Evolutionary conservation across 2,113 vertebrate genomes (phyloP).

Genomic region (Pao palembangensis): DNA sequence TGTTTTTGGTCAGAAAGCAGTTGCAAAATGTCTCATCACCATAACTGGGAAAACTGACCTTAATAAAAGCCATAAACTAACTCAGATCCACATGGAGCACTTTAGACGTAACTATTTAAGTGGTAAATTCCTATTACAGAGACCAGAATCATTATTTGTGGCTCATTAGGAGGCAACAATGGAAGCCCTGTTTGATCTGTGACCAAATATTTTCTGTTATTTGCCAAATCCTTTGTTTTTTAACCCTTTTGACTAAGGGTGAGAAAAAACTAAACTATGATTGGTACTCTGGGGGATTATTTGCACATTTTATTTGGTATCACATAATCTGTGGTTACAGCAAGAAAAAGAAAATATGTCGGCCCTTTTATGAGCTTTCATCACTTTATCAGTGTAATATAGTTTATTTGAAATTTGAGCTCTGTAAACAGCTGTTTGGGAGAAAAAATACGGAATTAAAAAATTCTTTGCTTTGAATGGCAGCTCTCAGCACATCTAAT

Average conservation of each 20-base stretch:
- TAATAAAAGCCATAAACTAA: background rate
- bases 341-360: slow-evolving; percentile 46
- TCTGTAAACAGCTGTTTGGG: slow-evolving; percentile 22
- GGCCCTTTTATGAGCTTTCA: slow-evolving; percentile 44
- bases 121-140: slow-evolving; percentile 32
- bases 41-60: too few species aligned
- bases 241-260: slow-evolving; percentile 49
- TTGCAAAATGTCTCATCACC: background rate
- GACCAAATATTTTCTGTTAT: slow-evolving; percentile 52
- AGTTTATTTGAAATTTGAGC: slow-evolving; percentile 10
- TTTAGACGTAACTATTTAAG: slow-evolving; percentile 31
- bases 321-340: slow-evolving; percentile 42
- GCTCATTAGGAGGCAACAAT: slow-evolving; percentile 51
- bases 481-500: slow-evolving; percentile 75
- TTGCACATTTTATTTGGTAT: slow-evolving; percentile 49
- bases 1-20: background rate
- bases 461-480: slow-evolving; percentile 67
- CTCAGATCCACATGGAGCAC: slow-evolving; percentile 46
- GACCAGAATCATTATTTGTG: slow-evolving; percentile 43
- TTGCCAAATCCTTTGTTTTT: slow-evolving; percentile 17
- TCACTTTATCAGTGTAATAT: slow-evolving; percentile 19
- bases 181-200: slow-evolving; percentile 45
- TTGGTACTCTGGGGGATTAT: slow-evolving; percentile 43
- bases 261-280: slow-evolving; percentile 45
- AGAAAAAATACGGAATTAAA: slow-evolving; percentile 12